Evolutionary conservation across 2,113 vertebrate genomes (phyloP).

Genomic region (Silurus meridionalis): DNA sequence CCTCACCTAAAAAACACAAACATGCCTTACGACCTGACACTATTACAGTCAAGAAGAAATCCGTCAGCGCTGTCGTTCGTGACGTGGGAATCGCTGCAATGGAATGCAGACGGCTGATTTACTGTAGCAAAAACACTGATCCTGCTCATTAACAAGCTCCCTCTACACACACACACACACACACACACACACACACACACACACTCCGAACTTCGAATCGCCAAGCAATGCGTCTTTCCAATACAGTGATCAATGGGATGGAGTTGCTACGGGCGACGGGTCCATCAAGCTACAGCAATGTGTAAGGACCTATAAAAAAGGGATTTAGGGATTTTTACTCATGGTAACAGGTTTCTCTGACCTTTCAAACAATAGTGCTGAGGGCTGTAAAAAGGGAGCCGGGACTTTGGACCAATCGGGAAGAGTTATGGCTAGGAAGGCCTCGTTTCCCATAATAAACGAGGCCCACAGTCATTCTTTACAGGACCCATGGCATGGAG

Average conservation of each 20-base stretch:
- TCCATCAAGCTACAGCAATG: conserved; percentile 48
- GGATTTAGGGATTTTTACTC: conserved; percentile 52
- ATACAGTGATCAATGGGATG: conserved; percentile 55
- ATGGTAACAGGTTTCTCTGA: conserved; percentile 54
- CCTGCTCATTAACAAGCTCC: conserved; percentile 30
- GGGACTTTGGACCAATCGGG: conserved; percentile 41
- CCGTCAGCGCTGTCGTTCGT: conserved; percentile 20
- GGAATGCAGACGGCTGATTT: conserved; percentile 38
- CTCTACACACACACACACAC: background rate
- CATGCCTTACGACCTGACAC: conserved; percentile 18
- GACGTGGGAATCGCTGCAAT: conserved; percentile 26
- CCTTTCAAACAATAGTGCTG: conserved; percentile 59
- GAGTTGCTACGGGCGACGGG: conserved; percentile 55
- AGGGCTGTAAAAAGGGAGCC: conserved; percentile 49
- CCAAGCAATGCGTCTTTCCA: conserved; percentile 27
- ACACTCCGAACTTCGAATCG: background rate
- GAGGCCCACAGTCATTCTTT: conserved; percentile 44
- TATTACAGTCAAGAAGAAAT: conserved; percentile 32
- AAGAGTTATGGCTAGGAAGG: conserved; percentile 57
- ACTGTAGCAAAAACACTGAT: conserved; percentile 46
- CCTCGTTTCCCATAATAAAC: conserved; percentile 60
- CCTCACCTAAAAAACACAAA: conserved; percentile 27
- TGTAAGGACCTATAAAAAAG: conserved; percentile 48
- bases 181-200: conserved; percentile 17
- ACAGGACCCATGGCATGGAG: conserved; percentile 30